Base-by-base conservation (phyloP, 2,797 vertebrate genomes). In the Sarcoramphus papa region DNA sequence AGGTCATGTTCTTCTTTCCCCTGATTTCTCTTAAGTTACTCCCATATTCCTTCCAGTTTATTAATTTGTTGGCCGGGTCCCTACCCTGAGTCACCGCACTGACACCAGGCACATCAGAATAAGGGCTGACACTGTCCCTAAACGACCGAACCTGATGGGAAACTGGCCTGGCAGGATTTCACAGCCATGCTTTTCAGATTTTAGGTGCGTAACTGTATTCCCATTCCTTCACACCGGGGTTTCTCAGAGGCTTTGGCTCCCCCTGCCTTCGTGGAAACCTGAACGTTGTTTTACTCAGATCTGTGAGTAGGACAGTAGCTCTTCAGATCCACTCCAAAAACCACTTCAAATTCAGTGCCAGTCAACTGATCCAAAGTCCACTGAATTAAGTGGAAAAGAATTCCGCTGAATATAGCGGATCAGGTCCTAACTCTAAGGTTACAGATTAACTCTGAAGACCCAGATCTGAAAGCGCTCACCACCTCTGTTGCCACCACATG, bases 61-160 rank as follows among this genome's bases (percentile, higher is more conserved):
- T 81, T 59, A 11, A 89, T 83, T 74, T 82, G 18, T 37, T 72
- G 92, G 40, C 91, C 14, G 2, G 5, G 35, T 65, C 76, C 63
- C 60, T 79, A 2, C 59, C 41, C 78, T 37, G 63, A 95, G 65
- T 92, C 93, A 90, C 69, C 2, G 6, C 54, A 10, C 60, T 33
- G 94, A 88, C 92, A 93, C 63, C 37, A 82, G 83, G 62, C 50
- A 41, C 70, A 85, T 47, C 75, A 91, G 76, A 89, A 43, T 6
- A 24, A 65, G 70, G 37, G 57, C 62, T 69, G 30, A 63, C 2
- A 4, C 76, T 72, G 51, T 65, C 72, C 89, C 79, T 82, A 1
- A 73, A 60, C 0, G 3, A 40, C n/a, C 0, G 0, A 82, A 81
- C 43, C 30, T 19, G 47, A 67, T 19, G 25, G 77, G 43, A 79